These are phyloP conservation scores for Amblyteles armatorius DNA, from an alignment of 2,888 invertebrate species.

Conservation along the genomic window DNA sequence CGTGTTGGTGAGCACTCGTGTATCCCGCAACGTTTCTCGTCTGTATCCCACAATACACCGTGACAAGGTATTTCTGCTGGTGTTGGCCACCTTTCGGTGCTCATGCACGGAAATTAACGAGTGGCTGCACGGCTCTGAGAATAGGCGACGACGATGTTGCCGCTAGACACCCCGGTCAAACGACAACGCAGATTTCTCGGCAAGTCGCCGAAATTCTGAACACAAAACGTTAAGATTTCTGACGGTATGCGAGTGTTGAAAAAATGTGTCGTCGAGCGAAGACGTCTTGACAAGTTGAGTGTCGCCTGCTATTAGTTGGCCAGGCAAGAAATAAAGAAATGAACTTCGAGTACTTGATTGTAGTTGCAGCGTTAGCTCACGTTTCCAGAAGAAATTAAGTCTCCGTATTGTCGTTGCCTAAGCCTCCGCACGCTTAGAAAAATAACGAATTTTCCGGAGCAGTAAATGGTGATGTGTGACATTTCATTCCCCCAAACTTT, in stretches of 20 bases:
- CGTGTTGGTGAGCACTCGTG: background rate
- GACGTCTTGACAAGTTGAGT: constrained; percentile 6
- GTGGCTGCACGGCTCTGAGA: background rate
- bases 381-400: too few species aligned
- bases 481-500: too few species aligned
- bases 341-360: background rate
- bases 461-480: too few species aligned
- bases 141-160: constrained; percentile 9
- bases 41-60: constrained; percentile 23
- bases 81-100: constrained; percentile 24
- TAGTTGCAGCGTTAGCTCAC: too few species aligned
- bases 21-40: background rate
- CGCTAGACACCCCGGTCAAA: background rate
- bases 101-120: constrained; percentile 42
- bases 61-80: constrained; percentile 28
- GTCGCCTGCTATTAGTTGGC: background rate
- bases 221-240: constrained; percentile 3
- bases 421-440: too few species aligned
- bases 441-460: too few species aligned
- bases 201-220: constrained; percentile 19
- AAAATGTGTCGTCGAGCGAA: constrained; percentile 17
- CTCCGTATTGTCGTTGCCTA: too few species aligned
- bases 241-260: constrained; percentile 1
- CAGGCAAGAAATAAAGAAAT: background rate
- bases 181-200: constrained; percentile 9